Conservation (phyloP, 2,888 invertebrate species). For the Drosophila parthenogenetica region DNA sequence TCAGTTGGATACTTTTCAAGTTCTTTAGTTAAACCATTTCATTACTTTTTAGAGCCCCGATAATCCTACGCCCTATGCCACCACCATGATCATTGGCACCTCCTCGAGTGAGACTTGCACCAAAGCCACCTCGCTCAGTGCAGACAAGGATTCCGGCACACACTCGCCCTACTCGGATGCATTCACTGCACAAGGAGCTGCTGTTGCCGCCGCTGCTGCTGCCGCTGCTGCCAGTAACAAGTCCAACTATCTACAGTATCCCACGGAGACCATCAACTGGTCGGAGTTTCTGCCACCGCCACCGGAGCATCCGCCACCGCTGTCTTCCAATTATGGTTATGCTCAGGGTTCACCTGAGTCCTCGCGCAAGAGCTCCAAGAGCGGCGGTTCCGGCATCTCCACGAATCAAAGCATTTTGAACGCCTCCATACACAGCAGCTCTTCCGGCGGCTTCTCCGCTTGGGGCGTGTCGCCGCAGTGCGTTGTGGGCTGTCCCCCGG, state of each 20-base stretch:
- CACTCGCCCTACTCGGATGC: slow-evolving; percentile 85
- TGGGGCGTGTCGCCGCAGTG: slow-evolving; percentile 85
- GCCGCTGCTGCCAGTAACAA: slow-evolving; percentile 63
- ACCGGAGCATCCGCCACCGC: slow-evolving; percentile 87
- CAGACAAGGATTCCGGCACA: slow-evolving; percentile 85
- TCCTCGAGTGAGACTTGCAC: slow-evolving; percentile 84
- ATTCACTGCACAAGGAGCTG: slow-evolving; percentile 71
- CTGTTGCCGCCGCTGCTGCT: slow-evolving; percentile 56
- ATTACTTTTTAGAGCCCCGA: slow-evolving; percentile 86
- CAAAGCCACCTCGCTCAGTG: slow-evolving; percentile 84
- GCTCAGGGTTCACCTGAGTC: slow-evolving; percentile 84
- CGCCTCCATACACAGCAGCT: slow-evolving; percentile 85
- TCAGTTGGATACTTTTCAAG: neutral
- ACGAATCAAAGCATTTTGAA: slow-evolving; percentile 85
- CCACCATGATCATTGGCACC: slow-evolving; percentile 88
- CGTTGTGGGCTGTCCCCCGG: slow-evolving; percentile 75
- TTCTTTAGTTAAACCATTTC: slow-evolving; percentile 10
- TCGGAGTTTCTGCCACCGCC: slow-evolving; percentile 87
- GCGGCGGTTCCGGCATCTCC: slow-evolving; percentile 85
- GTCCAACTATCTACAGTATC: slow-evolving; percentile 84
- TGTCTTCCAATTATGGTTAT: slow-evolving; percentile 84
- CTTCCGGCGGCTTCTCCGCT: slow-evolving; percentile 85
- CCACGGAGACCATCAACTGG: slow-evolving; percentile 86
- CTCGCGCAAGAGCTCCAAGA: slow-evolving; percentile 84
- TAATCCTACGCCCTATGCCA: slow-evolving; percentile 90